phyloP scores from a whole-genome alignment of 1,140 invertebrate genomes.

The Sminthurides bifidus region DNA sequence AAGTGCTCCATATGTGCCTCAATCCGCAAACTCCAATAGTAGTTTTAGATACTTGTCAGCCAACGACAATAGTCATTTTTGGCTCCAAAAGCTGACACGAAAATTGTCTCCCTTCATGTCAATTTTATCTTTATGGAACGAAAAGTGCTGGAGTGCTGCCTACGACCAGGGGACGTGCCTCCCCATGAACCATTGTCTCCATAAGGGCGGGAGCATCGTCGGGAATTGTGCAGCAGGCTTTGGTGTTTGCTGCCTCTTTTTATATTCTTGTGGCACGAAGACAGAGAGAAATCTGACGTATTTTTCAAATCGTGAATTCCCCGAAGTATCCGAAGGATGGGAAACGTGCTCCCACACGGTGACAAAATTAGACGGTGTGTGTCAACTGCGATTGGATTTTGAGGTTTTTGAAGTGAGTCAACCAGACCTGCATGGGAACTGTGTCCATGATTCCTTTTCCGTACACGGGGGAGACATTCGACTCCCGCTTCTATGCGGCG shows the following conservation, averaged over 20 bases:
- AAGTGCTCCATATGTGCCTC: too few species aligned
- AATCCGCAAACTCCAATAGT: too few species aligned
- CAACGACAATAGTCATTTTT: too few species aligned
- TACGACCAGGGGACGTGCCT: conserved; percentile 25
- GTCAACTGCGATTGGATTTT: conserved; percentile 55
- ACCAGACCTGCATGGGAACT: conserved; percentile 67
- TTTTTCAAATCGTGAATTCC: conserved; percentile 68
- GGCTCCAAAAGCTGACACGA: too few species aligned
- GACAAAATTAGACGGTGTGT: conserved; percentile 25
- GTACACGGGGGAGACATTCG: conserved; percentile 61
- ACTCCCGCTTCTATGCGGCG: conserved; percentile 65
- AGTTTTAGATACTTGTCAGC: too few species aligned
- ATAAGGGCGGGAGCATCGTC: conserved; percentile 52
- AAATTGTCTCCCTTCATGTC: conserved; percentile 25
- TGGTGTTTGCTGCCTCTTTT: conserved; percentile 57
- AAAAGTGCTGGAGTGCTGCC: conserved; percentile 24
- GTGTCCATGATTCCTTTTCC: conserved; percentile 67
- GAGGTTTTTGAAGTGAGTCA: conserved; percentile 57
- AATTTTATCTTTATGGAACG: conserved; percentile 21
- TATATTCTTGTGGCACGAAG: conserved; percentile 51
- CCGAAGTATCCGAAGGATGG: conserved; percentile 54
- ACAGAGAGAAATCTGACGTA: conserved; percentile 66
- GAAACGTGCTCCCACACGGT: conserved; percentile 68
- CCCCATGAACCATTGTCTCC: conserved; percentile 46
- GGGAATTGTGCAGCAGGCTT: conserved; percentile 62